These are phyloP conservation scores for Orgyia antiqua DNA, from an alignment of 2,888 invertebrate species.

Conservation along the genomic window DNA sequence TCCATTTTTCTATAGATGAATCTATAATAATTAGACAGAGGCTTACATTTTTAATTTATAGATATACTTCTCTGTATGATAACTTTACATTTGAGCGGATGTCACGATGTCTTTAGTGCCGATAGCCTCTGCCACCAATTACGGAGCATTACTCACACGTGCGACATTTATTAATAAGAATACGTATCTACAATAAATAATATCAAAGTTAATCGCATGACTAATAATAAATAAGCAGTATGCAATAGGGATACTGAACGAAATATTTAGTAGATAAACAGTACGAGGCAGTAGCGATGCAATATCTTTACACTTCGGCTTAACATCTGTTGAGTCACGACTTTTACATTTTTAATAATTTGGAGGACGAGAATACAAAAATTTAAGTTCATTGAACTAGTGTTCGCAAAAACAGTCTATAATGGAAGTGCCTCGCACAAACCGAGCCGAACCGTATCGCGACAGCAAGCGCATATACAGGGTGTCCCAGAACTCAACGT, in stretches of 20 bases:
- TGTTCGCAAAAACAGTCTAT: constrained; percentile 55
- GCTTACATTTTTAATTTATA: too few species aligned
- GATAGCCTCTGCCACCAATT: constrained; percentile 69
- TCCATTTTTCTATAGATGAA: too few species aligned
- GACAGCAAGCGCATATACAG: constrained; percentile 26
- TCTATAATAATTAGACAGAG: too few species aligned
- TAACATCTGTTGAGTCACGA: constrained; percentile 13
- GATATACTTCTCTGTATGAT: constrained; percentile 28
- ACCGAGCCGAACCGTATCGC: constrained; percentile 25
- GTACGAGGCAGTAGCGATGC: constrained; percentile 1
- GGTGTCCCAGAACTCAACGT: too few species aligned
- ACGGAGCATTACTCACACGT: constrained; percentile 66
- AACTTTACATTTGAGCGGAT: constrained; percentile 59
- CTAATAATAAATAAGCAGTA: neutral
- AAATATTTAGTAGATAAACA: neutral
- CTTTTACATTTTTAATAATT: constrained; percentile 27
- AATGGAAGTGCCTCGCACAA: constrained; percentile 53
- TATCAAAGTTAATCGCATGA: constrained; percentile 10
- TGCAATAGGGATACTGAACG: too few species aligned
- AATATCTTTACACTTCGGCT: constrained; percentile 6
- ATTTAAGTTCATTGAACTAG: constrained; percentile 53
- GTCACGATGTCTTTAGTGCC: constrained; percentile 65
- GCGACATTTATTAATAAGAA: constrained; percentile 60
- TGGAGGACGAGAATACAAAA: constrained; percentile 51
- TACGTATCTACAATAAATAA: constrained; percentile 15